phyloP scores from a whole-genome alignment of 2,797 vertebrate species.

The Manis crassicaudata region DNA sequence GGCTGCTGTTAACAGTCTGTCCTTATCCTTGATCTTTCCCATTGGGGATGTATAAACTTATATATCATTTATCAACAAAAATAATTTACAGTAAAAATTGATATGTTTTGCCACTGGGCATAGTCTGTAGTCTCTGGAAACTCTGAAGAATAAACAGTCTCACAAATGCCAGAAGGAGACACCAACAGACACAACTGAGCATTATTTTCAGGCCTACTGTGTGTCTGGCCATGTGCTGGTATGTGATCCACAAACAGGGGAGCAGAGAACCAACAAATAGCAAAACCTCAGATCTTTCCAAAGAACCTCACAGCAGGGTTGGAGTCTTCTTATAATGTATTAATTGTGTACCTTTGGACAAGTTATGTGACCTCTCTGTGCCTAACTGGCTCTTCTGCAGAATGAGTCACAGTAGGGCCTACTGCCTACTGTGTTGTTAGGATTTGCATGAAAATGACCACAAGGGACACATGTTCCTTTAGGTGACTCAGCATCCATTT shows the following conservation, averaged over 20 bases:
- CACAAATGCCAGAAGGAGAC: not conserved
- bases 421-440: not conserved
- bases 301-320: not conserved
- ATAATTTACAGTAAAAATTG: conserved; percentile 51
- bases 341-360: not conserved
- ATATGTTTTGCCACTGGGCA: conserved; percentile 8
- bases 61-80: conserved; percentile 69
- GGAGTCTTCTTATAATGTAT: not conserved
- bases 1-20: too few species aligned
- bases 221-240: not conserved
- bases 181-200: rapidly evolving
- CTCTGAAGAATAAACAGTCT: not conserved
- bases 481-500: not conserved
- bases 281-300: not conserved
- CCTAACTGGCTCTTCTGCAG: not conserved
- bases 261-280: not conserved
- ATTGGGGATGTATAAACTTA: conserved; percentile 50
- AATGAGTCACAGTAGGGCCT: rapidly evolving
- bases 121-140: not conserved
- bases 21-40: too few species aligned
- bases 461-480: not conserved
- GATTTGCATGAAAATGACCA: not conserved
- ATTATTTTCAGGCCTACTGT: not conserved
- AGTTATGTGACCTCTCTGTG: not conserved
- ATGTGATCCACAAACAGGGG: not conserved